Base-by-base conservation (phyloP, 2,797 vertebrate species). In the Silurus aristotelis region DNA sequence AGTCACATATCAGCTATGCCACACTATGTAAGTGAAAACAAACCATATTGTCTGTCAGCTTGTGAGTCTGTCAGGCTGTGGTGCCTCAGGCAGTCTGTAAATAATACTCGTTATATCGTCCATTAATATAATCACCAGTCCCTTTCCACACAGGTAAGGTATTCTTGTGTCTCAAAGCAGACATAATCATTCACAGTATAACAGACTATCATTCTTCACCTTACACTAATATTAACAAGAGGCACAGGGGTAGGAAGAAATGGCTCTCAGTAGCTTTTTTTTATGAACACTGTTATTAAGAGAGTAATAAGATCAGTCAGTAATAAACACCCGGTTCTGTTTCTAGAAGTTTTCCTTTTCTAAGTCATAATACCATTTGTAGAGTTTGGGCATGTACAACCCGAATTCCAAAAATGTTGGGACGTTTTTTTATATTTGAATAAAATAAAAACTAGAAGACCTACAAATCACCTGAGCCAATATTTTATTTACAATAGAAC, bases 71-170 rank as follows among this genome's bases (percentile, higher is more conserved):
- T n/a, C n/a, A n/a, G n/a, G n/a, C 76, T 9, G 46, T 31, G 72
- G 63, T 64, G 79, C 86, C 87, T 80, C 46, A 71, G 88, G 88
- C 83, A 82, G 70, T 78, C 78, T 84, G 80, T 81, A 67, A 58
- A 83, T 77, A 80, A 84, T 77, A 82, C 85, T 82, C 79, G 86
- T 89, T 85, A 89, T 71, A 80, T 67, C 55, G 27, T 80, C 71
- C 56, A 85, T 84, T 89, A 87, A 87, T 89, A 89, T 86, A 86
- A 86, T 87, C 82, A 84, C 60, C 27, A 71, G 43, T 71, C 43
- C 38, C 66, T 67, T 67, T 67, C 66, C 66, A 68, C 66, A 52
- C 64, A 85, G 58, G 85, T 64, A 38, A 77, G 20, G 76, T 27
- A 17, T 77, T 77, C 83, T 80, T 31, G 58, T 63, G 13, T 71